Evolutionary conservation across 2,888 invertebrate genomes (phyloP), one percentile per base, ranked within the genome.

Genomic region (Phasia obesa): DNA sequence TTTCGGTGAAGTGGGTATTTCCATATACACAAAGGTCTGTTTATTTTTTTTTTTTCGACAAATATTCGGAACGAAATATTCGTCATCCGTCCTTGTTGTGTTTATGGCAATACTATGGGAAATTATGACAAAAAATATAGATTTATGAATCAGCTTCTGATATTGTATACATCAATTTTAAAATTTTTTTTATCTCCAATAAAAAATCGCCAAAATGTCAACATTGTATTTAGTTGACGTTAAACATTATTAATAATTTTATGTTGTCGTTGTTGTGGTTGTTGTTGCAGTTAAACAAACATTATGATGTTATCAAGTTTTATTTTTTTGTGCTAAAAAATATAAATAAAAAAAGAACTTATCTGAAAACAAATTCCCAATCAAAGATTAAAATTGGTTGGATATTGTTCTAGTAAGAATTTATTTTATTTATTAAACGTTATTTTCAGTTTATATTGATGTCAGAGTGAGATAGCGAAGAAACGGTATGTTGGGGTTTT

Each of bases 371-470:
- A 64, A 75, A 75, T 75, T 75, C 64, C 49, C 57, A 65, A 75
- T 65, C 65, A 21, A 65, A 75, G 65, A 75, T 75, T 75, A 75
- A 71, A 75, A 75, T 75, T 75, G 75, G 57, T 67, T 75, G 57
- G 21, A 25, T 75, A 65, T 59, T 75, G 59, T 59, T 65, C 38
- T 67, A 27, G 38, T 49, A 57, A 35, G n/a, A 65, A 35, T 65
- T 65, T 64, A 5, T 31, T 64, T 74, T 67, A 59, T 65, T 67
- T 59, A 25, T 59, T 75, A 47, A 47, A 49, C 47, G 25, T 49
- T 31, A 31, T 31, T 31, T 3, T 35, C 35, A 35, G 11, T 35
- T 35, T 35, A 11, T 11, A 11, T 35, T 35, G 1, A 35, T 35
- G 35, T 35, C 35, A 35, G 35, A 35, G 35, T 11, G 35, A 35